phyloP scores from a whole-genome alignment of 2,888 invertebrate species.

The Caenorhabditis parvicauda region DNA sequence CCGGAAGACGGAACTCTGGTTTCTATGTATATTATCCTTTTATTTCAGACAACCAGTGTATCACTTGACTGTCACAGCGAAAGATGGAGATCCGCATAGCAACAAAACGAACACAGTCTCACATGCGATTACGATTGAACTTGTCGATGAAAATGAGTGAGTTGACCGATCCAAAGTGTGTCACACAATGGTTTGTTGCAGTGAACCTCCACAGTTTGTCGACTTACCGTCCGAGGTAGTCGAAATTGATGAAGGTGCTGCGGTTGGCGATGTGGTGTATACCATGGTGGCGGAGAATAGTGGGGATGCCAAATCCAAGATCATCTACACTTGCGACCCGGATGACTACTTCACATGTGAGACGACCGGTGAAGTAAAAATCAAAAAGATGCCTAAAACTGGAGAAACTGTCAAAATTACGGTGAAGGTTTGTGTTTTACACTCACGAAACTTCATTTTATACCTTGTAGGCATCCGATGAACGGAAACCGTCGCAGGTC shows the following conservation, averaged over 20 bases:
- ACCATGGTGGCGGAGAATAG: constrained; percentile 23
- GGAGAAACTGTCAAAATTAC: constrained; percentile 13
- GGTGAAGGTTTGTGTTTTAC: constrained; percentile 5
- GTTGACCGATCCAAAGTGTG: constrained; percentile 2
- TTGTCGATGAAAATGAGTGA: constrained; percentile 35
- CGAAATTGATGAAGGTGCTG: background rate
- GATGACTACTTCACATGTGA: constrained; percentile 20
- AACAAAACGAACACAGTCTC: constrained; percentile 23
- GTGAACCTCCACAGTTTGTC: constrained; percentile 31
- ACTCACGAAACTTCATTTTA: background rate
- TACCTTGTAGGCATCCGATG: no score
- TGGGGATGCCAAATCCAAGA: constrained; percentile 12
- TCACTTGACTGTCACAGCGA: constrained; percentile 29
- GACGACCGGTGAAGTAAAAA: constrained; percentile 14
- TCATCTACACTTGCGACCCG: constrained; percentile 13
- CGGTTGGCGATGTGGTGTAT: constrained; percentile 15
- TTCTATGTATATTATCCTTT: no score
- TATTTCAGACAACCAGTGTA: constrained; percentile 20
- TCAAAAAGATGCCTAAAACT: constrained; percentile 11
- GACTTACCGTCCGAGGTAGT: constrained; percentile 17
- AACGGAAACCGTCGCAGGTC: no score
- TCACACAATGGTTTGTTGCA: constrained; percentile 15
- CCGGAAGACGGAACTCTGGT: no score
- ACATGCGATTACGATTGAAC: constrained; percentile 29
- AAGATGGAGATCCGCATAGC: constrained; percentile 38